A percentile compares a stretch with the other conserved stretches of the same genome.
These are phyloP conservation scores for Ondatra zibethicus DNA, from an alignment of 2,113 vertebrate genomes.

Conservation along the genomic window DNA sequence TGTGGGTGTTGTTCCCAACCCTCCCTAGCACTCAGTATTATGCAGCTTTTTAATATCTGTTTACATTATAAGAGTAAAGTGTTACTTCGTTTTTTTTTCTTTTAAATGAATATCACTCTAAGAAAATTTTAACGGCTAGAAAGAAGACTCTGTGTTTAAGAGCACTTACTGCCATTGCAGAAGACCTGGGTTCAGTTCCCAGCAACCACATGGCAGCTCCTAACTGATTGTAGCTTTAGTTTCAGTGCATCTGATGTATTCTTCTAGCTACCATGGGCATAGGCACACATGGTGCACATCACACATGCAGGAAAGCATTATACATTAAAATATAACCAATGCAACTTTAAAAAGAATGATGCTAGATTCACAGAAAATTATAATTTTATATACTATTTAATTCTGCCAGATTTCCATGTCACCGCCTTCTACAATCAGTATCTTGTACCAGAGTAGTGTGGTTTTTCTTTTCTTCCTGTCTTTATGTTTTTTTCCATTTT, in stretches of 20 bases:
- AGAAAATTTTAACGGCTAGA: background rate
- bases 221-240: background rate
- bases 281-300: background rate
- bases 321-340: background rate
- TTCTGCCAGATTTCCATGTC: background rate
- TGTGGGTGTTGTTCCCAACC: background rate
- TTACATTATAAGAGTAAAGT: background rate
- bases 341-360: background rate
- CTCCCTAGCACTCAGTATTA: background rate
- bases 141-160: background rate
- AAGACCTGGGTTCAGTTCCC: background rate
- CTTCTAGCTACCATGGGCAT: background rate
- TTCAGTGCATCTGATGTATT: background rate
- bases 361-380: background rate
- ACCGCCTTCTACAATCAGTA: background rate
- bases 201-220: background rate
- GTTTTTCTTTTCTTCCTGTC: background rate
- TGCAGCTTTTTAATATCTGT: background rate
- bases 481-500: no score
- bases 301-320: background rate
- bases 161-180: background rate
- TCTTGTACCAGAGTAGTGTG: background rate
- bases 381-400: background rate
- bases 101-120: slow-evolving; percentile 10
- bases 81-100: background rate